A percentile compares a stretch with the other conserved stretches of the same genome.
Conservation (phyloP, 2,113 vertebrate species). For the Trachemys scripta region DNA sequence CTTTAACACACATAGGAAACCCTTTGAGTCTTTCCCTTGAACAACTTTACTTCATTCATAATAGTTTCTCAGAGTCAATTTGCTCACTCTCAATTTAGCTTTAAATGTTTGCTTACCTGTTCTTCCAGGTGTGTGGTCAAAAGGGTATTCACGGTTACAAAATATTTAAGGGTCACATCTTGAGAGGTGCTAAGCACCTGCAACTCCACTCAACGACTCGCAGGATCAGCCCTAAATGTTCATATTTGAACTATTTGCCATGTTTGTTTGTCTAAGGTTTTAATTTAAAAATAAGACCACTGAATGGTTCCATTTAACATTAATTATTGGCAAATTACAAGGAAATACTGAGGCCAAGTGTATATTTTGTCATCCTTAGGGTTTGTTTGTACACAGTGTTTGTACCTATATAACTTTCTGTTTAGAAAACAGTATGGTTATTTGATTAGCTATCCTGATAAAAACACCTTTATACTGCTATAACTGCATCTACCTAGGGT, state of each 20-base stretch:
- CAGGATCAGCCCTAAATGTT: fast-evolving
- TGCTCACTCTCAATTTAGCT: neutral
- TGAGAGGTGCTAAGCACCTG: neutral
- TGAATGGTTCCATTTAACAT: neutral
- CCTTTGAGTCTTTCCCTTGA: neutral
- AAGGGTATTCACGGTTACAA: neutral
- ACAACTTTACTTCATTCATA: neutral
- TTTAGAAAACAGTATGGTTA: neutral
- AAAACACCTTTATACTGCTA: neutral
- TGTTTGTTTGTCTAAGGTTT: neutral
- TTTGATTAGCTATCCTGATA: neutral
- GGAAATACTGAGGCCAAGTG: neutral
- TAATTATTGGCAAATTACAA: neutral
- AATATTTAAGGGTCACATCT: neutral
- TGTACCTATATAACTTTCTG: neutral
- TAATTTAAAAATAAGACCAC: neutral
- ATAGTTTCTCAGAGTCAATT: neutral
- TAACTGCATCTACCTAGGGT: neutral
- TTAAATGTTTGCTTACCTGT: neutral
- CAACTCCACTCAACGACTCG: neutral
- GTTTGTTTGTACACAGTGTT: neutral
- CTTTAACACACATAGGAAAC: neutral
- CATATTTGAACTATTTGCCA: neutral
- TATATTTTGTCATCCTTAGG: constrained; percentile 30
- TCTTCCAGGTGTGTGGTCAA: neutral